These are phyloP conservation scores for Agonopterix arenella DNA, from an alignment of 2,888 invertebrate genomes.

Conservation along the genomic window DNA sequence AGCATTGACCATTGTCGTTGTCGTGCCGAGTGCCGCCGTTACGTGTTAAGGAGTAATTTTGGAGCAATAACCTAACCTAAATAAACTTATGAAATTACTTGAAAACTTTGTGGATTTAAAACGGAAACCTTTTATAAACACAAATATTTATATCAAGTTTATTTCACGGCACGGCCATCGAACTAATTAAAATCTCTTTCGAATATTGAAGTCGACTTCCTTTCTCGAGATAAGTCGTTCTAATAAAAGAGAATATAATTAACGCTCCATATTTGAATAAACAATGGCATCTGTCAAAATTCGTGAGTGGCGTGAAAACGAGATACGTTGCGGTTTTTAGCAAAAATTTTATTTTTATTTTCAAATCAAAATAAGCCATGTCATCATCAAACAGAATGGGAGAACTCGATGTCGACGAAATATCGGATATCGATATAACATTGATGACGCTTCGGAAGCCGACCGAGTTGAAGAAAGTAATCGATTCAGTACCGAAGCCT, in stretches of 20 bases:
- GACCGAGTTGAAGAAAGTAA: slow-evolving; percentile 62
- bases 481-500: slow-evolving; percentile 66
- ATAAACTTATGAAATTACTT: slow-evolving; percentile 3
- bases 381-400: slow-evolving; percentile 21
- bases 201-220: background rate
- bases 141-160: background rate
- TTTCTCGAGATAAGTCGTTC: background rate
- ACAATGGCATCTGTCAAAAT: slow-evolving; percentile 26
- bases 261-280: slow-evolving; percentile 20
- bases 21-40: slow-evolving; percentile 24
- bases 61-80: slow-evolving; percentile 13
- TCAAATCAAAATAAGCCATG: slow-evolving; percentile 23
- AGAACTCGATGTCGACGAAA: slow-evolving; percentile 36
- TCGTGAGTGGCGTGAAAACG: slow-evolving; percentile 23
- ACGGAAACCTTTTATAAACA: slow-evolving; percentile 5
- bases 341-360: slow-evolving; percentile 21
- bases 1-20: slow-evolving; percentile 22
- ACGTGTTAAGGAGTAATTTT: slow-evolving; percentile 28
- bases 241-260: slow-evolving; percentile 13
- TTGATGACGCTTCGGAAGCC: slow-evolving; percentile 64
- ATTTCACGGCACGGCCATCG: too few relatives aligned
- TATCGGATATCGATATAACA: slow-evolving; percentile 43
- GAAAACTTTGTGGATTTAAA: background rate
- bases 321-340: slow-evolving; percentile 22
- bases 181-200: too few relatives aligned